Percentiles rank a stretch among this genome's conserved stretches.
Conservation (phyloP, 2,113 vertebrate genomes). For the Gallinago undulata region DNA sequence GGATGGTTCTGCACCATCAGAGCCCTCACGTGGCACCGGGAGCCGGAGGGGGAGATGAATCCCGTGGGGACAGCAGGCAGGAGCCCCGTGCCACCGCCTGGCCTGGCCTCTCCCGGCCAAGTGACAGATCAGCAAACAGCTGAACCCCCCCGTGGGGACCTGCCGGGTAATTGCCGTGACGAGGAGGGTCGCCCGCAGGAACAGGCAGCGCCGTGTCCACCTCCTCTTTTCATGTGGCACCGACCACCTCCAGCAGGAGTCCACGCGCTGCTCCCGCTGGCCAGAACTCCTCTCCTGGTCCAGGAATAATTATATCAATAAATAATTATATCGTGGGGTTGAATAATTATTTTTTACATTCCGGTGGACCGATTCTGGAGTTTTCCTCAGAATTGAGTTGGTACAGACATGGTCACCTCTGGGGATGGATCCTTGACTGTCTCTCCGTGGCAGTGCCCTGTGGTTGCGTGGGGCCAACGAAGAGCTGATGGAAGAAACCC, state of each 20-base stretch:
- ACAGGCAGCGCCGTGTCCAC: background rate
- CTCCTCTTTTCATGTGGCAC: background rate
- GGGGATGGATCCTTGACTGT: no score
- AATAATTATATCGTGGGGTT: no score
- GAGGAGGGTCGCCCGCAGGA: background rate
- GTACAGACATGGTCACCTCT: accelerated
- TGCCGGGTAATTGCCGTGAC: background rate
- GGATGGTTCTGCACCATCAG: background rate
- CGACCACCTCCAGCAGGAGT: background rate
- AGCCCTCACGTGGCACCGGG: accelerated
- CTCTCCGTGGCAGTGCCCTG: background rate
- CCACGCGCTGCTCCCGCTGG: accelerated
- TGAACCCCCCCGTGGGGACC: background rate
- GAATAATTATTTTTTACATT: background rate
- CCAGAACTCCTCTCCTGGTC: background rate
- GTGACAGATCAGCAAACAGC: background rate
- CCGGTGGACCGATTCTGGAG: accelerated
- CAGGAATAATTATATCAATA: no score
- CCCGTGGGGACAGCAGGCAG: background rate
- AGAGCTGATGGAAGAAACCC: background rate
- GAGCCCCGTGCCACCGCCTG: background rate
- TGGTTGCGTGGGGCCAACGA: background rate
- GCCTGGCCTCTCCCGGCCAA: background rate
- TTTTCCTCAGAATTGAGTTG: background rate
- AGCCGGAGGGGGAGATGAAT: background rate